These are phyloP conservation scores for Antechinus stuartii DNA, from an alignment of 2,113 vertebrate species.

Conservation along the genomic window DNA sequence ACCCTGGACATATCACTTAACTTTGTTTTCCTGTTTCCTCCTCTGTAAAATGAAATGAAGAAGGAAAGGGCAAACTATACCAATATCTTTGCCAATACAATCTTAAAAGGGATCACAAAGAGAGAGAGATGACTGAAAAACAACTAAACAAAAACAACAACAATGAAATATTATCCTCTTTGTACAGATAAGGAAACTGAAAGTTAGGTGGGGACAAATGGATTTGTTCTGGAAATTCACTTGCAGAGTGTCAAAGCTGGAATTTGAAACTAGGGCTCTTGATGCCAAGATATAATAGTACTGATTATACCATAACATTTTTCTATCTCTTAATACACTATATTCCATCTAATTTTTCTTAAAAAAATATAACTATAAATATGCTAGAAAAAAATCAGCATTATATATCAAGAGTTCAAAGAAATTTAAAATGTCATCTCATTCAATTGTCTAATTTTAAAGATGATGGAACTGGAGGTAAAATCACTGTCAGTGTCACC, in stretches of 20 bases:
- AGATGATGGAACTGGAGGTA: background rate
- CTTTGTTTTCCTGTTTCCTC: too few species aligned
- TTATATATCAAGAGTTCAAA: background rate
- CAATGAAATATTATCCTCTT: background rate
- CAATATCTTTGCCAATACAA: too few species aligned
- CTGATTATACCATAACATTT: background rate
- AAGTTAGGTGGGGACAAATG: background rate
- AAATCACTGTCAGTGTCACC: background rate
- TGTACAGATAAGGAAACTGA: background rate
- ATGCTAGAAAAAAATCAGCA: background rate
- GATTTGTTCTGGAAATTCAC: background rate
- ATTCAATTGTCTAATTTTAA: background rate
- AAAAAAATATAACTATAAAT: background rate
- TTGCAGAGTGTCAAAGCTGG: background rate
- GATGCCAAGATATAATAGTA: background rate
- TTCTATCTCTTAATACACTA: background rate
- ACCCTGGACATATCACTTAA: too few species aligned
- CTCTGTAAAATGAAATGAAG: too few species aligned
- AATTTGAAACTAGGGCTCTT: background rate
- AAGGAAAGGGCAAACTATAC: too few species aligned
- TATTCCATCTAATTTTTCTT: background rate
- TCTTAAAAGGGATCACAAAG: too few species aligned
- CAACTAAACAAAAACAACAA: too few species aligned
- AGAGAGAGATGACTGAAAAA: too few species aligned
- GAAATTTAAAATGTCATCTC: background rate